phyloP scores from a whole-genome alignment of 2,888 invertebrate genomes.

The Zygothrica quintamaculata region DNA sequence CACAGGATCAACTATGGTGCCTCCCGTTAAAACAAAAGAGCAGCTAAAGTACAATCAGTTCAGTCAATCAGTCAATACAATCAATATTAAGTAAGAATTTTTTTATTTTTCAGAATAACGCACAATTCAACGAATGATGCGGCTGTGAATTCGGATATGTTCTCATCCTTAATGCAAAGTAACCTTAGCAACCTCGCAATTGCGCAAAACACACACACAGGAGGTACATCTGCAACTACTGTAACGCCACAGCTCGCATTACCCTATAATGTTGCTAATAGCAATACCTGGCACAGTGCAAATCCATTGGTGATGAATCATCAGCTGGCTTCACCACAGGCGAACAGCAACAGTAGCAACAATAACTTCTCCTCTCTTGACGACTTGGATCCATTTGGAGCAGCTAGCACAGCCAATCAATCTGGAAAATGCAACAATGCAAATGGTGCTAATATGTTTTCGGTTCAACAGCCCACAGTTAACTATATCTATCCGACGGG shows the following conservation, averaged over 20 bases:
- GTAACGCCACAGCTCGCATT: slow-evolving; percentile 16
- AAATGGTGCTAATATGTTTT: slow-evolving; percentile 72
- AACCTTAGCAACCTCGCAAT: slow-evolving; percentile 60
- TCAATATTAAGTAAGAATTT: slow-evolving; percentile 12
- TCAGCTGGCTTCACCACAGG: slow-evolving; percentile 74
- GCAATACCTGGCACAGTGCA: slow-evolving; percentile 70
- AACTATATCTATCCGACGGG: slow-evolving; percentile 81
- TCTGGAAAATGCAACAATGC: slow-evolving; percentile 44
- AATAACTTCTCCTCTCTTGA: slow-evolving; percentile 79
- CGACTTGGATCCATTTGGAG: slow-evolving; percentile 78
- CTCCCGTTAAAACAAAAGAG: slow-evolving; percentile 65
- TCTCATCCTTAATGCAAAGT: slow-evolving; percentile 76
- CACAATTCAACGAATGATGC: slow-evolving; percentile 62
- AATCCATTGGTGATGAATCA: slow-evolving; percentile 82
- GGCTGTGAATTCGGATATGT: slow-evolving; percentile 73
- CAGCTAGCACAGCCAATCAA: slow-evolving; percentile 14
- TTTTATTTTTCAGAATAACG: slow-evolving; percentile 69
- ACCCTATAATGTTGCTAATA: slow-evolving; percentile 32
- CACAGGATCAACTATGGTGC: slow-evolving; percentile 29
- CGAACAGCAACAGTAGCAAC: slow-evolving; percentile 74
- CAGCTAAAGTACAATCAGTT: slow-evolving; percentile 66
- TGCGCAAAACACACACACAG: slow-evolving; percentile 19
- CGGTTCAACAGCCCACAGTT: slow-evolving; percentile 75
- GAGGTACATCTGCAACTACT: slow-evolving; percentile 27
- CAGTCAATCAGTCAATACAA: no score